Conservation (phyloP, 2,888 invertebrate species). For the Pterostichus madidus region DNA sequence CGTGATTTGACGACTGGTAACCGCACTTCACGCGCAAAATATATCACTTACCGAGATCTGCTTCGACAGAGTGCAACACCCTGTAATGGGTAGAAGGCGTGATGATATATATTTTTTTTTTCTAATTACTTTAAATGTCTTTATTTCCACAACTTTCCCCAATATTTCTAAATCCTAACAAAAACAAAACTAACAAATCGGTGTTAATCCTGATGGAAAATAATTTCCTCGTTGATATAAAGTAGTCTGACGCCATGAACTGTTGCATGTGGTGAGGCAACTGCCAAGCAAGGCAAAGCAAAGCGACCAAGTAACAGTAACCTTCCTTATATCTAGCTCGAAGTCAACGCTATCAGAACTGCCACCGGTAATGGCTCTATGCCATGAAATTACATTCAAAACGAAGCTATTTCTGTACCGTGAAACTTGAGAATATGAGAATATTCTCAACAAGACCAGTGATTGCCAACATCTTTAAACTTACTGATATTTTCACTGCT, state of each 20-base stretch:
- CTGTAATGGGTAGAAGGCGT: too few species aligned
- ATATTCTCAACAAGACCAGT: neutral
- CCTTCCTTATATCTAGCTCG: neutral
- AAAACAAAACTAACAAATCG: neutral
- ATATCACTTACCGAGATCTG: too few species aligned
- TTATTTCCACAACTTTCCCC: too few species aligned
- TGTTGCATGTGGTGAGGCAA: slow-evolving; percentile 7
- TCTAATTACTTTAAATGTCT: too few species aligned
- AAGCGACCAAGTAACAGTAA: neutral
- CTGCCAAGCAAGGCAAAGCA: neutral
- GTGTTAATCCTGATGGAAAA: neutral
- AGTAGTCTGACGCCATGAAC: neutral
- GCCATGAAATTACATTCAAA: slow-evolving; percentile 63
- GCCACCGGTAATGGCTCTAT: slow-evolving; percentile 56
- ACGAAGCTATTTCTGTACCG: slow-evolving; percentile 30
- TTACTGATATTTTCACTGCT: neutral
- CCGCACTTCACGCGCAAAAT: too few species aligned
- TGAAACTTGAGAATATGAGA: slow-evolving; percentile 32
- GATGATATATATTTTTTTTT: too few species aligned
- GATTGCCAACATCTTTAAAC: slow-evolving; percentile 19
- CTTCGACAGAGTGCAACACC: too few species aligned
- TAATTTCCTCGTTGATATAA: too few species aligned
- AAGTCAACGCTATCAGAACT: slow-evolving; percentile 1
- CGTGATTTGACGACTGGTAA: too few species aligned
- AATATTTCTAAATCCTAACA: too few species aligned